Evolutionary conservation across 2,113 vertebrate genomes (phyloP), one percentile per base, ranked within the genome.

Genomic region (Drymodes brunneopygia): DNA sequence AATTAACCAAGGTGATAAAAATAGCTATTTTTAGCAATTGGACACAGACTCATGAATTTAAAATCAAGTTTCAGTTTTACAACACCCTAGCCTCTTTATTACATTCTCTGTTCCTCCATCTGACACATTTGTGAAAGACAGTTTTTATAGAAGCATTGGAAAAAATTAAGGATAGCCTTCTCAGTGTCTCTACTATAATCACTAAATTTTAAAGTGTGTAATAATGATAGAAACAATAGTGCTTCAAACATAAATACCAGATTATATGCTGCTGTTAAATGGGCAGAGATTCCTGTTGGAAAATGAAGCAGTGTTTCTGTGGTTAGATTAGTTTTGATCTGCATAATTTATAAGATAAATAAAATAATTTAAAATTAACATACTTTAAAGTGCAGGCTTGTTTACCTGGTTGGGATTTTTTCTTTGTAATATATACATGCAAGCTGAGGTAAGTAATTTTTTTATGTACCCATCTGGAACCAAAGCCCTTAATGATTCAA

Each of bases 361-460:
- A 69, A 91, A 88, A 80, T 60, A 35, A 48, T 90, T 80, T 44
- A 14, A 90, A 92, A 95, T 25, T 0, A 93, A 48, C 12, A 27
- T 50, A 44, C 15, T 80, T 92, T 73, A 81, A 94, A 86, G 29
- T 1, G 0, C 15, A 78, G 20, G 7, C 12, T 81, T 92, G 22
- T 77, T 92, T 83, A 48, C 81, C 15, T 74, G 12, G 1, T 35
- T 74, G n/a, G 0, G 9, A 0, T 24, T 80, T 87, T 84, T 75
- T 38, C 44, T 74, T 95, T 81, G n/a, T 74, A 62, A 71, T 78
- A 74, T 86, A 85, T 51, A 75, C 38, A 48, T 82, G 80, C 40
- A 85, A 78, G 73, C 75, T 95, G 75, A 93, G 56, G 67, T 93
- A 95, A 95, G 89, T 90, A 84, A 93, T 91, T 92, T 96, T 94